Evolutionary conservation across 2,888 invertebrate species (phyloP).

Genomic region (Uloborus plumipes): DNA sequence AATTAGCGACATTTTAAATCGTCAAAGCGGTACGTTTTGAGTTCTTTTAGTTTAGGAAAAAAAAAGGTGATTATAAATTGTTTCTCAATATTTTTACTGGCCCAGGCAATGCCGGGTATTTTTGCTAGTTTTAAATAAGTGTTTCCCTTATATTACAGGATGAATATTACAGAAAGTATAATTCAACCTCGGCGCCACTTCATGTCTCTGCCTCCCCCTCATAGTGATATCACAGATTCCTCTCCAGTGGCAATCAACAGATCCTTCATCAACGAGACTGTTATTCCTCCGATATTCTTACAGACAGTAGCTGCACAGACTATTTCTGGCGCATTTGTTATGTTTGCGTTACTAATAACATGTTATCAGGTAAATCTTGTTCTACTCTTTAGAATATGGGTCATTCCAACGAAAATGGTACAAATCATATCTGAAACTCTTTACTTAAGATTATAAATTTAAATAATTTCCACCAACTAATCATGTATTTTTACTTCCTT

Average conservation of each 20-base stretch:
- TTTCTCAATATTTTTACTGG: too few species aligned
- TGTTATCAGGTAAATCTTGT: constrained; percentile 88
- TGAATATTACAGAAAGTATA: constrained; percentile 25
- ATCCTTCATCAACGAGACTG: constrained; percentile 29
- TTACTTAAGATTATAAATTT: too few species aligned
- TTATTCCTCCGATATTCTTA: constrained; percentile 79
- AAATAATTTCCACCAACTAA: too few species aligned
- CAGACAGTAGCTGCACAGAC: constrained; percentile 94
- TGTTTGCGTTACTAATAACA: constrained; percentile 94
- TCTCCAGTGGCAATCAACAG: constrained; percentile 8
- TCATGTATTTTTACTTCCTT: too few species aligned
- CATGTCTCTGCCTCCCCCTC: constrained; percentile 41
- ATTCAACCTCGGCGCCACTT: constrained; percentile 36
- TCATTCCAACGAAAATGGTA: too few species aligned
- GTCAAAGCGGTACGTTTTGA: too few species aligned
- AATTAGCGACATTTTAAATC: too few species aligned
- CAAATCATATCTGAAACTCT: too few species aligned
- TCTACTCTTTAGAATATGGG: not conserved
- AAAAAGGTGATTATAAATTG: too few species aligned
- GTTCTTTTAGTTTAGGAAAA: too few species aligned
- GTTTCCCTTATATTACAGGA: constrained; percentile 6
- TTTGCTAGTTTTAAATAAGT: too few species aligned
- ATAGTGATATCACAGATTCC: constrained; percentile 29
- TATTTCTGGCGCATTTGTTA: constrained; percentile 94
- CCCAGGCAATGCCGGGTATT: too few species aligned